A percentile compares a stretch with the other conserved stretches of the same genome.
Evolutionary conservation across 2,888 invertebrate species (phyloP).

Genomic region (Tipula vernalis): DNA sequence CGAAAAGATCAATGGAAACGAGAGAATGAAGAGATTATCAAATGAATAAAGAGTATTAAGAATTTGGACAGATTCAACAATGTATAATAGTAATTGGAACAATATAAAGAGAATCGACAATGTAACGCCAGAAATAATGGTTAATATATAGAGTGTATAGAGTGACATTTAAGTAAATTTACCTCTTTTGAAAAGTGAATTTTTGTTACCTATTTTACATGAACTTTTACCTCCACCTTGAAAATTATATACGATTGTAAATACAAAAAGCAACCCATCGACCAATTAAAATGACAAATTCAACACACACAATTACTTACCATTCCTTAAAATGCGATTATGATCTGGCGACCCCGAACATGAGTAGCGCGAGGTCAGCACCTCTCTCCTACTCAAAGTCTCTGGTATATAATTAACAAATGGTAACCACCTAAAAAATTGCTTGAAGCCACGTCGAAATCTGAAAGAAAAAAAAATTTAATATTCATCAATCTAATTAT

Average conservation of each 20-base stretch:
- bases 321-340: slow-evolving; percentile 55
- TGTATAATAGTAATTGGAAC: too few species aligned
- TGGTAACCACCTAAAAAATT: slow-evolving; percentile 82
- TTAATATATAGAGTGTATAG: too few species aligned
- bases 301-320: slow-evolving; percentile 31
- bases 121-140: too few species aligned
- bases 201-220: too few species aligned
- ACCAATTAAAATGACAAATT: background rate
- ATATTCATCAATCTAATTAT: background rate
- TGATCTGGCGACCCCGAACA: slow-evolving; percentile 67
- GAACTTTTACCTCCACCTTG: background rate
- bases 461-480: slow-evolving; percentile 38
- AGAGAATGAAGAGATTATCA: too few species aligned
- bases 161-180: too few species aligned
- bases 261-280: background rate
- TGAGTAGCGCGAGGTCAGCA: slow-evolving; percentile 62
- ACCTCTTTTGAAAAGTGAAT: too few species aligned
- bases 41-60: too few species aligned
- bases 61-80: too few species aligned
- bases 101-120: too few species aligned
- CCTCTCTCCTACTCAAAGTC: slow-evolving; percentile 56
- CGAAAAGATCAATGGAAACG: too few species aligned
- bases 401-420: slow-evolving; percentile 57
- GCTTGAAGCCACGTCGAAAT: slow-evolving; percentile 85
- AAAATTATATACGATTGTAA: background rate